Conservation (phyloP, 1,140 invertebrate species). For the Leptopilina clavipes region DNA sequence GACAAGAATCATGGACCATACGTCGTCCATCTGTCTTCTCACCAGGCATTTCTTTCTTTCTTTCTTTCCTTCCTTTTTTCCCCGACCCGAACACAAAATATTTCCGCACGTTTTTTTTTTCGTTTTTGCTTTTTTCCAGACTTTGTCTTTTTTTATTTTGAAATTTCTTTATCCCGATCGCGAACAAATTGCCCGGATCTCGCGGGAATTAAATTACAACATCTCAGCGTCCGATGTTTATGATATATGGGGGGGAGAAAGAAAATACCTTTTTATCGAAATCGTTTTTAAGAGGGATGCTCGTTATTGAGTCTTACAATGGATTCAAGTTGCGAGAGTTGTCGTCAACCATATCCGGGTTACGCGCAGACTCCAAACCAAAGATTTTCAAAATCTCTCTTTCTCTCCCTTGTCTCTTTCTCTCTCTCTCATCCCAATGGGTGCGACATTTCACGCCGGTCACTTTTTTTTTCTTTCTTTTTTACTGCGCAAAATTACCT, state of each 20-base stretch:
- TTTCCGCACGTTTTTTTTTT: background rate
- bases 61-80: background rate
- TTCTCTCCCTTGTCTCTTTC: constrained; percentile 29
- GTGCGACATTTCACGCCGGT: constrained; percentile 6
- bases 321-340: constrained; percentile 26
- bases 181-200: constrained; percentile 19
- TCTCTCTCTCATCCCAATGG: background rate
- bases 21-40: constrained; percentile 9
- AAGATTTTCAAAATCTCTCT: constrained; percentile 65
- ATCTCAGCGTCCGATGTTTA: background rate
- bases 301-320: constrained; percentile 53
- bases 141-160: background rate
- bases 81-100: too few species aligned
- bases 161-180: background rate
- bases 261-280: constrained; percentile 28
- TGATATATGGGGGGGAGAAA: constrained; percentile 15
- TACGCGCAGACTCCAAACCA: constrained; percentile 66
- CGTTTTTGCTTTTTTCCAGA: background rate
- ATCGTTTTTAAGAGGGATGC: constrained; percentile 44
- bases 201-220: background rate
- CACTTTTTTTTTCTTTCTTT: background rate
- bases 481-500: background rate
- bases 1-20: constrained; percentile 36
- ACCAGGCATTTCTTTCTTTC: constrained; percentile 44
- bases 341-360: background rate